A percentile compares a stretch with the other conserved stretches of the same genome.
phyloP scores from a whole-genome alignment of 2,888 invertebrate genomes.

The Polydesmus complanatus region DNA sequence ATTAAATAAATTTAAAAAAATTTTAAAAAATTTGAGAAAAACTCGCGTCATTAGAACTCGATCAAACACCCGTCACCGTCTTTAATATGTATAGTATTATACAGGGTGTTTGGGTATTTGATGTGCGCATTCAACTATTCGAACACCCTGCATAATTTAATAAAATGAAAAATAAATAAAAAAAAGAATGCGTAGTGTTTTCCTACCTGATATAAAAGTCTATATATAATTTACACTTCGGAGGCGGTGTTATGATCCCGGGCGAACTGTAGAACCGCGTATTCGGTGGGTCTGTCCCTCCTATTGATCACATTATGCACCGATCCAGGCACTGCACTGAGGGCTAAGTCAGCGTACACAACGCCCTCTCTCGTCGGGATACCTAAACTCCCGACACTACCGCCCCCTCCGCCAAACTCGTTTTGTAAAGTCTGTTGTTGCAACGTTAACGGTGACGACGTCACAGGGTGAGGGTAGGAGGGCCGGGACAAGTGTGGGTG shows the following conservation, averaged over 20 bases:
- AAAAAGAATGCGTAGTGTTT: too few species aligned
- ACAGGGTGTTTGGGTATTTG: too few species aligned
- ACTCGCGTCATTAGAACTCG: too few species aligned
- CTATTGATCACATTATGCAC: conserved; percentile 12
- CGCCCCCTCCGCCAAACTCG: not conserved
- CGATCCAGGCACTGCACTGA: conserved; percentile 21
- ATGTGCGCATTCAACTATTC: too few species aligned
- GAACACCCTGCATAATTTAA: too few species aligned
- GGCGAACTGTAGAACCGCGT: conserved; percentile 47
- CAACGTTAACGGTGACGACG: conserved; percentile 1
- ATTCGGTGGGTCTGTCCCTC: conserved; percentile 38
- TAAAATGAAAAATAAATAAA: too few species aligned
- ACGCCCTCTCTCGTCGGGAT: conserved; percentile 29
- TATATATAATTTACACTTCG: conserved; percentile 13
- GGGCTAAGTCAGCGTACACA: conserved; percentile 38
- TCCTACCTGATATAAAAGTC: conserved; percentile 5
- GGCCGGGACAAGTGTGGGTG: conserved; percentile 1
- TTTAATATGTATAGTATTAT: too few species aligned
- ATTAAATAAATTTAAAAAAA: too few species aligned
- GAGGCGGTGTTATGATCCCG: conserved; percentile 17
- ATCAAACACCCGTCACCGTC: too few species aligned
- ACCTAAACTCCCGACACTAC: not conserved
- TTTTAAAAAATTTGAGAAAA: too few species aligned
- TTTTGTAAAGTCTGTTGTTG: not conserved
- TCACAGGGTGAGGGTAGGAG: not conserved